Percentiles rank a stretch among this genome's conserved stretches.
Conservation (phyloP, 2,113 vertebrate species). For the Polypterus senegalus region DNA sequence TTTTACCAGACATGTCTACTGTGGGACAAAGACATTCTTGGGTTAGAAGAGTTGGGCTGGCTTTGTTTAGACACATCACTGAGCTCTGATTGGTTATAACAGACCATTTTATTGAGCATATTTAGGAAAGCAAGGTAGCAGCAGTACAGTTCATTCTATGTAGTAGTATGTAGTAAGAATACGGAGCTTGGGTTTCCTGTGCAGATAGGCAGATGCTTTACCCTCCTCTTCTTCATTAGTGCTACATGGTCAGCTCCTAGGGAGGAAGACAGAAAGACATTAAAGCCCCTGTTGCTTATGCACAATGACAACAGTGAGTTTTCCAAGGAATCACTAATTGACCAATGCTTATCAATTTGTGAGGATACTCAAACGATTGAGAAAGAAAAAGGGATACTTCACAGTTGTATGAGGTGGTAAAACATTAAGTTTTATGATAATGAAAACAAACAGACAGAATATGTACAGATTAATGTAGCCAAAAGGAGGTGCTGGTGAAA, state of each 20-base stretch:
- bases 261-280: background rate
- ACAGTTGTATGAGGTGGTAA: background rate
- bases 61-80: too few relatives aligned
- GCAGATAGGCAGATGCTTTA: conserved; percentile 20
- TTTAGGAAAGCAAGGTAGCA: conserved; percentile 52
- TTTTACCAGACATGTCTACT: too few relatives aligned
- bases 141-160: conserved; percentile 46
- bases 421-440: conserved; percentile 4
- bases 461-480: background rate
- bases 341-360: too few relatives aligned
- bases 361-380: background rate
- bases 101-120: conserved; percentile 56
- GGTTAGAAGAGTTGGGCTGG: too few relatives aligned
- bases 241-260: conserved; percentile 61
- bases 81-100: conserved; percentile 24
- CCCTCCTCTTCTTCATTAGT: conserved; percentile 13
- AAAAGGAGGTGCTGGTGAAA: too few relatives aligned
- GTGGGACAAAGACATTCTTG: too few relatives aligned
- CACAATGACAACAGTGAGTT: too few relatives aligned
- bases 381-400: conserved; percentile 17
- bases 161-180: conserved; percentile 21
- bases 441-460: conserved; percentile 6
- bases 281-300: background rate
- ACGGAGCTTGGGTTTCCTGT: conserved; percentile 29
- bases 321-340: too few relatives aligned